Evolutionary conservation across 92 coral and sea anemone species (phyloP), one percentile per base, ranked within the genome.

Genomic region (Pocillopora meandrina): DNA sequence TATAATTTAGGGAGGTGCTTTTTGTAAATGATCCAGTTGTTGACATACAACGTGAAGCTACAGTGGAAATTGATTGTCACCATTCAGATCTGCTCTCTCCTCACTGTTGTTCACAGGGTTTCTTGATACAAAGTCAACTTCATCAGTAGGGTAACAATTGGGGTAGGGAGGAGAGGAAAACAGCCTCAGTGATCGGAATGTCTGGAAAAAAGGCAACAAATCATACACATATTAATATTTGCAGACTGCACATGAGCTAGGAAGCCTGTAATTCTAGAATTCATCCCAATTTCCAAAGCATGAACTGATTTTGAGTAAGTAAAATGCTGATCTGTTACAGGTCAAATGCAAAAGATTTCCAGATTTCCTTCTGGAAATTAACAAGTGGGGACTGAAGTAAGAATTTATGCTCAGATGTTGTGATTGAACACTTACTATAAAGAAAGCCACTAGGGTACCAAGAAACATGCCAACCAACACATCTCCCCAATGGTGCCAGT

Each of bases 401-500:
- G 20, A 61, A 5, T 19, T 12, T 18, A 65, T 3, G 70, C 70
- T 12, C 2, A 19, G 70, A 65, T 65, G 21, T 10, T 1, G n/a
- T 33, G 3, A 49, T 1, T 4, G n/a, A 9, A 9, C 19, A 90
- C 98, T 90, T 76, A 94, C 95, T 71, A 95, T 89, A 82, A 91
- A 94, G 72, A 93, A 74, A 65, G 99, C 99, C 56, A 96, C 93
- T 59, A 91, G 57, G 4, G 97, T 89, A 21, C 99, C 99, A 47
- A 96, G 89, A 16, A 82, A 74, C 89, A 95, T 64, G 11, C 99
- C 99, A 0, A 93, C 87, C 72, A 96, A 72, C 8, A 96, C 99
- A 82, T 96, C 99, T 19, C 98, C 86, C 99, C 98, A 95, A 76
- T 96, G 99, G 80, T 96, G 99, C 90, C 95, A 89, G 90, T 94